Percentiles rank a stretch among this genome's conserved stretches.
phyloP scores from a whole-genome alignment of 2,888 invertebrate species.

The Aporophyla lueneburgensis region DNA sequence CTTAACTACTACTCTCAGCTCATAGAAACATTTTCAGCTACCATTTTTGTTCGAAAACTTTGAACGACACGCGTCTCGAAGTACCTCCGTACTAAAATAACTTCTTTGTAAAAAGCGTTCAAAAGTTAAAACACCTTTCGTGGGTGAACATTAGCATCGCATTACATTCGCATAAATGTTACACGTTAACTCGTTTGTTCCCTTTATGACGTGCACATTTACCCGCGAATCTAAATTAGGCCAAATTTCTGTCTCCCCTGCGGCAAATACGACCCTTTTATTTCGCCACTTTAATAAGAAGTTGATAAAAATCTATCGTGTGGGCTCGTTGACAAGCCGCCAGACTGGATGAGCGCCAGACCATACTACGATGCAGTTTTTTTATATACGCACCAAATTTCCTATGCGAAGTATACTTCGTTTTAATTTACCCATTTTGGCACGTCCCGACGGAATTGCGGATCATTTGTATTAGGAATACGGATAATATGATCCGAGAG shows the following conservation, averaged over 20 bases:
- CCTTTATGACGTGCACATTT: slow-evolving; percentile 59
- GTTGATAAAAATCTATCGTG: slow-evolving; percentile 71
- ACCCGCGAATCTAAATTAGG: slow-evolving; percentile 51
- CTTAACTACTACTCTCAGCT: slow-evolving; percentile 11
- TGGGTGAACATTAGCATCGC: slow-evolving; percentile 60
- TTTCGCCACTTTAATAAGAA: slow-evolving; percentile 62
- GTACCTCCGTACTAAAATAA: slow-evolving; percentile 32
- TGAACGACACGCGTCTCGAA: slow-evolving; percentile 28
- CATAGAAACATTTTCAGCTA: slow-evolving; percentile 18
- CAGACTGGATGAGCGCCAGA: slow-evolving; percentile 81
- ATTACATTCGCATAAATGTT: slow-evolving; percentile 61
- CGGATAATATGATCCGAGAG: slow-evolving; percentile 82
- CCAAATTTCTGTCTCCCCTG: slow-evolving; percentile 53
- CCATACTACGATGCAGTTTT: slow-evolving; percentile 74
- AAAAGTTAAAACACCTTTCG: slow-evolving; percentile 63
- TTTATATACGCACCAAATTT: slow-evolving; percentile 81
- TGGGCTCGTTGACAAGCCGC: slow-evolving; percentile 73
- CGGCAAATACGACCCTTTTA: slow-evolving; percentile 55
- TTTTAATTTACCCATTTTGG: slow-evolving; percentile 89
- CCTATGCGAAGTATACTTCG: slow-evolving; percentile 77
- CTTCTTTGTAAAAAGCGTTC: slow-evolving; percentile 52
- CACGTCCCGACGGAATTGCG: slow-evolving; percentile 84
- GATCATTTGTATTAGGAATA: slow-evolving; percentile 85
- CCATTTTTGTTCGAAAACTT: slow-evolving; percentile 40
- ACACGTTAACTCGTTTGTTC: slow-evolving; percentile 54